Conservation (phyloP, 2,797 vertebrate species). For the Taenioides sp. region DNA sequence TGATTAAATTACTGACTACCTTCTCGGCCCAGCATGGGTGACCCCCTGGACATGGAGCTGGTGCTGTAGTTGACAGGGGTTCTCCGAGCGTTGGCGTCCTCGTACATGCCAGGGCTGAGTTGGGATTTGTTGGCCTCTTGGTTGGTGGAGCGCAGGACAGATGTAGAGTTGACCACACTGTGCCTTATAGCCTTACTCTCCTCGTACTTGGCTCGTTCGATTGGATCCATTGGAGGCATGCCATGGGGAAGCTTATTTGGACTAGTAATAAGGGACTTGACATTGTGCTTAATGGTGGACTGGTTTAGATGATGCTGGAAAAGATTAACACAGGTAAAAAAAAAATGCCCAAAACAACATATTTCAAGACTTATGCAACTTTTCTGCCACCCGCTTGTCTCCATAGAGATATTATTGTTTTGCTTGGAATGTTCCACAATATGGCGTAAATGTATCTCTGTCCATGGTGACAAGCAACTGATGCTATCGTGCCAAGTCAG, state of each 20-base stretch:
- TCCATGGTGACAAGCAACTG: no score
- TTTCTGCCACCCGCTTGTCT: no score
- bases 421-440: no score
- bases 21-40: constrained; percentile 91
- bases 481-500: no score
- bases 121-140: constrained; percentile 90
- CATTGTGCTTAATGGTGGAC: constrained; percentile 94
- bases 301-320: constrained; percentile 74
- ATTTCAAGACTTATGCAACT: not conserved
- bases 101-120: constrained; percentile 95
- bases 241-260: constrained; percentile 86
- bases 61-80: constrained; percentile 91
- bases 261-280: constrained; percentile 96
- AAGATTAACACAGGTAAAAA: not conserved
- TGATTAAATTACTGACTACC: constrained; percentile 71
- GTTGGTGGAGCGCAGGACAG: constrained; percentile 93
- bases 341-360: not conserved
- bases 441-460: no score
- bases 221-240: constrained; percentile 86
- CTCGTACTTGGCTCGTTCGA: constrained; percentile 91
- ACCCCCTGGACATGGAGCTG: constrained; percentile 88
- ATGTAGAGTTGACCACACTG: constrained; percentile 94
- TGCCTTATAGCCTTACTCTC: constrained; percentile 88
- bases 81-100: constrained; percentile 89
- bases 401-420: no score